Conservation (phyloP, 2,888 invertebrate species). For the Heteromyza rotundicornis region DNA sequence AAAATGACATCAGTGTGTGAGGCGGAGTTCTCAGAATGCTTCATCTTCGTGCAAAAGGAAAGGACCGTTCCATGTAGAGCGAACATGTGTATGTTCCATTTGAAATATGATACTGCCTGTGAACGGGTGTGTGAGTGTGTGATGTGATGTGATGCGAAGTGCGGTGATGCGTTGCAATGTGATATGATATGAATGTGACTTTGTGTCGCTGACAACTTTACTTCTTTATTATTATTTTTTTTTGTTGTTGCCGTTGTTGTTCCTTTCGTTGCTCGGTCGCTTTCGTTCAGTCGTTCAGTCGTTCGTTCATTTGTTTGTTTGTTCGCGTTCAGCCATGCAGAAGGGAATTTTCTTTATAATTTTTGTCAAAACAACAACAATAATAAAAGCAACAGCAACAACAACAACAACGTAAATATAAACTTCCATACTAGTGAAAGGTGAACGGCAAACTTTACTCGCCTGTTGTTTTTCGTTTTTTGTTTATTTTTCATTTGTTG, state of each 20-base stretch:
- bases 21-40: background rate
- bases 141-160: conserved; percentile 15
- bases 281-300: background rate
- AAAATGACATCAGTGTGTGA: no score
- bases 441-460: background rate
- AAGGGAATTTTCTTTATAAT: conserved; percentile 5
- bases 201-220: conserved; percentile 3
- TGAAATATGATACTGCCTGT: conserved; percentile 1
- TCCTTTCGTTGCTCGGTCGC: background rate
- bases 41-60: background rate
- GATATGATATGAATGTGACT: conserved; percentile 6
- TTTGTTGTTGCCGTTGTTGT: background rate
- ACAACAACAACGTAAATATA: conserved; percentile 2
- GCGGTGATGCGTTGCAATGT: conserved; percentile 8
- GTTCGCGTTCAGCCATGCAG: background rate
- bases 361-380: background rate
- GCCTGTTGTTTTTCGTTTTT: background rate
- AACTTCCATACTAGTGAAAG: background rate
- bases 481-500: no score
- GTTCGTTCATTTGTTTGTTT: background rate
- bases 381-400: background rate
- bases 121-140: conserved; percentile 10
- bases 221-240: background rate
- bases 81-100: background rate
- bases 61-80: background rate